Base-by-base conservation (phyloP, 2,113 vertebrate genomes). In the Lampris incognitus region DNA sequence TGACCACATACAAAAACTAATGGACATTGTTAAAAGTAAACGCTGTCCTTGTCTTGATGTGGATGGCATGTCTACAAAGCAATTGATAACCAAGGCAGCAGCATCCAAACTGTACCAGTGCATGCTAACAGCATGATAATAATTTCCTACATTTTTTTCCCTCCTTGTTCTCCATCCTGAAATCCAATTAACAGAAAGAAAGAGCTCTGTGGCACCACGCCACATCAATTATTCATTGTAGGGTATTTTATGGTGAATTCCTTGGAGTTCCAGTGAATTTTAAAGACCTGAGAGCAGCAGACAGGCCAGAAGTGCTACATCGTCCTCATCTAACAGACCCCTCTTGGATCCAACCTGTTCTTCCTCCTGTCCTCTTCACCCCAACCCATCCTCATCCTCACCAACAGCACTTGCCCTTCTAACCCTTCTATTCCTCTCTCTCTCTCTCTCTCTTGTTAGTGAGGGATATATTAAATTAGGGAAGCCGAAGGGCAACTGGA, bases 151-250 rank as follows among this genome's bases (percentile, higher is more conserved):
- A 46, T 70, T 85, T 66, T 71, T 72, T 72, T 52, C 70, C 73
- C 81, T 49, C 76, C 77, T 59, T 70, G 49, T 76, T 81, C 39
- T 56, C 75, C 84, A 79, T 85, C 69, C 76, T 72, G 69, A 90
- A 91, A 93, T 93, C 92, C 88, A 94, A 93, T 94, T 94, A 94
- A 88, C 85, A 85, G 81, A 90, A 89, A 86, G 88, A 89, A 91
- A 90, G 82, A 80, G 81, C 84, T 90, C 79, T 83, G 91, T 89
- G 91, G 84, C 83, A 79, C 80, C 88, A 77, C 81, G 64, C 48
- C 41, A 39, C 91, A 94, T 94, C 85, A 89, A 94, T 94, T 94
- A 94, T 94, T 94, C 92, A 94, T 92, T 78, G 74, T 76, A 76
- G 67, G 39, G 71, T 69, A 88, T 92, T 89, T 92, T 88, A 85